phyloP scores from a whole-genome alignment of 2,113 vertebrate species.

The Platichthys stellatus region DNA sequence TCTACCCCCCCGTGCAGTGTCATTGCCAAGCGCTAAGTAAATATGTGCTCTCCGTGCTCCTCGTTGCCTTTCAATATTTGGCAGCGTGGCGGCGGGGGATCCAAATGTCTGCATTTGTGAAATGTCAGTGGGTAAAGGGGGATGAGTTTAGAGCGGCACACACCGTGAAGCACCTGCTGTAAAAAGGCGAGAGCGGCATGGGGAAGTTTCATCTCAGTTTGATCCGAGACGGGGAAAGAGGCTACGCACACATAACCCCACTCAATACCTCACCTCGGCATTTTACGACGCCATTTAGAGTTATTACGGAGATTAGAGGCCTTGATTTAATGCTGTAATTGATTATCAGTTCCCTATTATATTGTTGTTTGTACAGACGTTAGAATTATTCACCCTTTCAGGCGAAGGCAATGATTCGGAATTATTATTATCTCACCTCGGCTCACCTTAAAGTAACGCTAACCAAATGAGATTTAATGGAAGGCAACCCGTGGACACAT shows the following conservation, averaged over 20 bases:
- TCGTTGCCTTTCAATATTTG: constrained; percentile 77
- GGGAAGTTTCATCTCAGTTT: constrained; percentile 69
- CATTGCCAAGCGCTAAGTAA: constrained; percentile 70
- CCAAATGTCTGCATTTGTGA: constrained; percentile 76
- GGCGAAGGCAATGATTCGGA: constrained; percentile 52
- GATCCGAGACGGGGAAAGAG: constrained; percentile 64
- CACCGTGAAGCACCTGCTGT: constrained; percentile 76
- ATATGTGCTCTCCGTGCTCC: constrained; percentile 73
- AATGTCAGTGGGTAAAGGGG: constrained; percentile 79
- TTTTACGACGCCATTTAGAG: constrained; percentile 5
- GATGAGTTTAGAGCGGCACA: constrained; percentile 65
- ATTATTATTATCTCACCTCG: constrained; percentile 43
- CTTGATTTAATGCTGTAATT: constrained; percentile 44
- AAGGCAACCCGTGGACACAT: constrained; percentile 48
- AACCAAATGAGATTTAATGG: constrained; percentile 57
- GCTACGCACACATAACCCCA: constrained; percentile 26
- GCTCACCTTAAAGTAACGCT: constrained; percentile 47
- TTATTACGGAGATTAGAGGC: constrained; percentile 31
- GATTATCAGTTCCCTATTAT: constrained; percentile 53
- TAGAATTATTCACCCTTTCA: constrained; percentile 25
- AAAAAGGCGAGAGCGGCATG: constrained; percentile 64
- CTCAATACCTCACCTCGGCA: too few relatives aligned
- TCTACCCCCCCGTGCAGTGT: constrained; percentile 62
- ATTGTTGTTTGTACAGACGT: constrained; percentile 46
- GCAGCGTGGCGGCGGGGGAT: constrained; percentile 75